Base-by-base conservation (phyloP, 2,888 invertebrate species). In the Lacanobia wlatinum region DNA sequence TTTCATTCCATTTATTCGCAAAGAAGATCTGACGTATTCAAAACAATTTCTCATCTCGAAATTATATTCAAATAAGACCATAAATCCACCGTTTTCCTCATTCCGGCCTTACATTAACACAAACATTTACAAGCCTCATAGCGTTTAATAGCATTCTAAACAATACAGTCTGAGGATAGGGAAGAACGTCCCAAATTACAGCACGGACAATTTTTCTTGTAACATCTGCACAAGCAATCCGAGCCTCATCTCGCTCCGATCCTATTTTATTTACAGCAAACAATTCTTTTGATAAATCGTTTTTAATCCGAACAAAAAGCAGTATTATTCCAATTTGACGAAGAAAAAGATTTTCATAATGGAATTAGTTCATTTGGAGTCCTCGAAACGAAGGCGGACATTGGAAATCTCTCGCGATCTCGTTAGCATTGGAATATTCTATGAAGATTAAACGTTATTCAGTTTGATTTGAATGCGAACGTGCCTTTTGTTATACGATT, bases 241-340 rank as follows among this genome's bases (percentile, higher is more conserved):
- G 56, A 72, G 75, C 69, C 78, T 82, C 86, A 72, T 83, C 76
- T 82, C 76, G 70, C 79, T 85, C 74, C 74, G 76, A 84, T 82
- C 76, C 82, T 78, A 81, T 82, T 87, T 87, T 87, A 86, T 89
- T 89, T 80, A 83, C 85, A 74, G 83, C 78, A 84, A 87, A 87
- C 85, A 86, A 85, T 89, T 88, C 82, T 84, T 87, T 86, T 88
- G 89, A 88, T 86, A 90, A 90, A 90, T 89, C 84, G 87, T 84
- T 90, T 90, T 89, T 88, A 90, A 89, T 88, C 87, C 82, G 72
- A 81, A 88, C 85, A 86, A 89, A 89, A 85, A 86, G 87, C 83
- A 80, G 73, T 84, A 87, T 89, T 87, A 89, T 87, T 86, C 76
- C 80, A 84, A 85, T 87, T 82, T 84, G 74, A 70, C 64, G 76